Conservation (phyloP, 2,113 vertebrate species). For the Lepisosteus osseus region DNA sequence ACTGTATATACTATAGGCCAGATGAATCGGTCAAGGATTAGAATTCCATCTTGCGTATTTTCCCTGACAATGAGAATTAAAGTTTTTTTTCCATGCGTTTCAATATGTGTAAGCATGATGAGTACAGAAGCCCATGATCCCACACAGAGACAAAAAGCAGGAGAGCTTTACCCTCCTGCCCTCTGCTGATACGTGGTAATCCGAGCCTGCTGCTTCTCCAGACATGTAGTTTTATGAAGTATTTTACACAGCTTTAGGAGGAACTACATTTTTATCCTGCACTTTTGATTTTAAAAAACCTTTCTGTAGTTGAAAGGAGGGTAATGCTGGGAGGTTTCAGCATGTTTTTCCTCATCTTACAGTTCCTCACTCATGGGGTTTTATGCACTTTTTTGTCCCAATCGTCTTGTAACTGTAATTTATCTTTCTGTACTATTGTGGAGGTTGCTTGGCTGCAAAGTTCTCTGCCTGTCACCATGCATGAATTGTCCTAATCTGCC, state of each 20-base stretch:
- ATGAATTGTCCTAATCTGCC: constrained; percentile 8
- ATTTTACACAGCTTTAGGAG: background rate
- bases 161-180: background rate
- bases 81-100: background rate
- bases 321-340: background rate
- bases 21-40: background rate
- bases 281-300: background rate
- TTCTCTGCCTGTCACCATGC: background rate
- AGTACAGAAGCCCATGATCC: background rate
- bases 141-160: background rate
- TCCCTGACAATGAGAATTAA: background rate
- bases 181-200: background rate
- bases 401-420: background rate
- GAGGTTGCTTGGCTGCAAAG: background rate
- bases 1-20: background rate
- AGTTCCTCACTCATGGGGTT: background rate
- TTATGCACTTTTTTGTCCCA: background rate
- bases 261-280: background rate
- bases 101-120: background rate
- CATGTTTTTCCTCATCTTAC: background rate
- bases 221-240: background rate
- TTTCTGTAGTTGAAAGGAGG: background rate
- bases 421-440: background rate
- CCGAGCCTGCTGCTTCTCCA: background rate
- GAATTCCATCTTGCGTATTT: background rate